Conservation (phyloP, 2,113 vertebrate species). For the Laterallus jamaicensis region DNA sequence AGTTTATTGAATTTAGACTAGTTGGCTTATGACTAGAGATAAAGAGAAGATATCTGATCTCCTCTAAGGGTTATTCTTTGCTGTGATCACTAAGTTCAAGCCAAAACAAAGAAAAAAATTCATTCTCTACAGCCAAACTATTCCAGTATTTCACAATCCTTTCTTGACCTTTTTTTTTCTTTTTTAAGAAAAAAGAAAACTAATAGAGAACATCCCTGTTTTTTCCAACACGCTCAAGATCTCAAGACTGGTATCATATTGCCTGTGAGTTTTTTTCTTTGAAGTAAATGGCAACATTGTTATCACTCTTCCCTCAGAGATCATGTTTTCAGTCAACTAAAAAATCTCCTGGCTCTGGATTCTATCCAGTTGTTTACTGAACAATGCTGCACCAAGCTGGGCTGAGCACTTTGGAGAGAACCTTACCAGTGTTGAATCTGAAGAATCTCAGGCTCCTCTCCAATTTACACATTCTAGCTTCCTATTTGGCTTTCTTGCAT, state of each 20-base stretch:
- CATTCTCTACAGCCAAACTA: background rate
- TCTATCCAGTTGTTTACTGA: background rate
- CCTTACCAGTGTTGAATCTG: background rate
- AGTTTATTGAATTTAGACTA: background rate
- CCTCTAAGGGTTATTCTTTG: background rate
- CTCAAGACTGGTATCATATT: background rate
- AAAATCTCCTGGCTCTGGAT: background rate
- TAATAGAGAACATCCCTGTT: background rate
- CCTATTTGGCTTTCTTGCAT: background rate
- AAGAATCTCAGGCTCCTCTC: background rate
- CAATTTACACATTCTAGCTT: background rate
- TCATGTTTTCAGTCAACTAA: background rate
- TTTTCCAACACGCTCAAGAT: background rate
- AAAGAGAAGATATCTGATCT: background rate
- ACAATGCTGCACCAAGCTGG: background rate
- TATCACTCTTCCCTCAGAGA: background rate
- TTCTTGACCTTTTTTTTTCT: background rate
- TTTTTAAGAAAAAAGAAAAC: too few relatives aligned
- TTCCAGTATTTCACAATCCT: background rate
- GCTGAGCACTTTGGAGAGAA: background rate
- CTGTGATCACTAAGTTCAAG: background rate
- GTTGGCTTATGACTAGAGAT: background rate
- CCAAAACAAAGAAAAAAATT: background rate
- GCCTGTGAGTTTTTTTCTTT: background rate
- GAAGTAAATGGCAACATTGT: background rate